phyloP scores from a whole-genome alignment of 2,888 invertebrate genomes.

The Gortyna flavago region DNA sequence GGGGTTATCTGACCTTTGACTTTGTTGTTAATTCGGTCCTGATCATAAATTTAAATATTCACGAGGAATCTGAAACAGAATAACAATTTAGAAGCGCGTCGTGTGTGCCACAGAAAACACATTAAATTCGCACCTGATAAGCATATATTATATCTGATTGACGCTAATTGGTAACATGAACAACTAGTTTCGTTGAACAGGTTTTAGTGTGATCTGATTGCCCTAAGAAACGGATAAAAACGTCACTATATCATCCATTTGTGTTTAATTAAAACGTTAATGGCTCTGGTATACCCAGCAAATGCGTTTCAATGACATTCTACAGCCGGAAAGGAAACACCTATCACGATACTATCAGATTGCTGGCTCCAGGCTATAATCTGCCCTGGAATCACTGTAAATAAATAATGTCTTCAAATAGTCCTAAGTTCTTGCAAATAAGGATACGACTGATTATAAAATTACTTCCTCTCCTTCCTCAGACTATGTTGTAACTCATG shows the following conservation, averaged over 20 bases:
- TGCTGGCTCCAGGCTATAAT: conserved; percentile 36
- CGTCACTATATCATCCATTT: conserved; percentile 50
- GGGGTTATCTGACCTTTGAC: conserved; percentile 55
- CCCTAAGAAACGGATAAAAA: conserved; percentile 53
- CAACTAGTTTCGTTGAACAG: conserved; percentile 57
- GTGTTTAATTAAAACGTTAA: conserved; percentile 63
- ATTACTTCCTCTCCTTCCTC: conserved; percentile 42
- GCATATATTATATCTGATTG: conserved; percentile 56
- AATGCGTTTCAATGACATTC: conserved; percentile 48
- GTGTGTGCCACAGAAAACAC: conserved; percentile 49
- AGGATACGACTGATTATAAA: conserved; percentile 47
- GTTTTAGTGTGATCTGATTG: conserved; percentile 59
- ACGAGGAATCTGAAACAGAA: conserved; percentile 62
- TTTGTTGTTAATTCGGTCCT: conserved; percentile 53
- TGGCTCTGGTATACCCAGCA: conserved; percentile 44
- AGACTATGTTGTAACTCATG: conserved; percentile 51
- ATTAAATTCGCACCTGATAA: conserved; percentile 64
- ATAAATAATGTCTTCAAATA: conserved; percentile 22
- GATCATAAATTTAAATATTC: conserved; percentile 69
- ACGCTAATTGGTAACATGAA: conserved; percentile 64
- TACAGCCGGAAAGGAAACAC: conserved; percentile 42
- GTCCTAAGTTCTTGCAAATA: conserved; percentile 37
- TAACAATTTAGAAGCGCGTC: conserved; percentile 49
- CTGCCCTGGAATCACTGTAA: conserved; percentile 36
- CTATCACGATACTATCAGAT: conserved; percentile 46